Base-by-base conservation (phyloP, 2,113 vertebrate species). In the Ceratotherium simum region DNA sequence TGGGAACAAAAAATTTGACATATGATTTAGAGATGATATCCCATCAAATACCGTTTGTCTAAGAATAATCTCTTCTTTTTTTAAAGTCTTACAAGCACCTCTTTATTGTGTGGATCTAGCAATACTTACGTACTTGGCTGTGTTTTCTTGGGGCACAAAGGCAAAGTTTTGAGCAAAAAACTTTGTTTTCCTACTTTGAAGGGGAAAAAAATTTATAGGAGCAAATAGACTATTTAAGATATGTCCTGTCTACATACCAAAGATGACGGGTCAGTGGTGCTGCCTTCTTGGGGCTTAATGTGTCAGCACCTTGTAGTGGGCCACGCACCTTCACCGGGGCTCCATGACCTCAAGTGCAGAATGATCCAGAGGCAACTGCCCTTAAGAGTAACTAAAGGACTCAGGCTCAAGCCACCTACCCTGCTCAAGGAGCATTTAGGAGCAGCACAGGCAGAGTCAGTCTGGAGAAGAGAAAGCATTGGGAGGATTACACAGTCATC, bases 131-230 rank as follows among this genome's bases (percentile, higher is more conserved):
- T 80, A 80, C 42, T 56, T 89, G 42, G 23, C 42, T 64, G 9
- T 84, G 29, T 27, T 87, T 96, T 94, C 69, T 51, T 51, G 42
- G 54, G 60, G 20, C 31, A 64, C 21, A 72, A 88, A 93, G 64
- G 62, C 23, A 90, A 72, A 87, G 20, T 88, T 94, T 72, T 85
- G 17, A 78, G 42, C 31, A 82, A n/a, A 85, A 92, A 90, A 69
- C 33, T 65, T 93, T 78, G 27, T 82, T 91, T 90, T 73, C 42
- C 83, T 87, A 70, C 60, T 93, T 54, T 70, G 69, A 88, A 75
- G 31, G 29, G n/a, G 7, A 21, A 65, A 78, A 76, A 23, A 29
- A 31, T n/a, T 10, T 85, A 62, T 42, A 82, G 79, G 60, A 75
- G 39, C 75, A 96, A 73, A 72, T 67, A 11, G 48, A 25, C 65